Evolutionary conservation across 2,888 invertebrate species (phyloP).

Genomic region (Mythimna ferrago): DNA sequence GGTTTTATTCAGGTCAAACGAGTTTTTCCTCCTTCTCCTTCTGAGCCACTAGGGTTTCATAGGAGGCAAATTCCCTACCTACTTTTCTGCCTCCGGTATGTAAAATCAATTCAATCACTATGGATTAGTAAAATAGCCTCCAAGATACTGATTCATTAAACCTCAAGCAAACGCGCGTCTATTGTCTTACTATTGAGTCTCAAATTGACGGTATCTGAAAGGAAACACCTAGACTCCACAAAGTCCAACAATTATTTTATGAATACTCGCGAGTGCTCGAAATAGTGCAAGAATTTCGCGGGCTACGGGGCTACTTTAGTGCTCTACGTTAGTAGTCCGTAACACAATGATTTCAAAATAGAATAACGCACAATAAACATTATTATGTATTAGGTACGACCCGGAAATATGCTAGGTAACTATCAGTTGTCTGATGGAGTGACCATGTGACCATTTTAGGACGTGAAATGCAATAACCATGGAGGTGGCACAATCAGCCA

Average conservation of each 20-base stretch:
- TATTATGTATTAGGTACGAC: conserved; percentile 9
- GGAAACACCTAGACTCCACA: background rate
- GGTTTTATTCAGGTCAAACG: too few species aligned
- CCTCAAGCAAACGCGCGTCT: too few species aligned
- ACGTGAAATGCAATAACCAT: conserved; percentile 39
- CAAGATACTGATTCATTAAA: too few species aligned
- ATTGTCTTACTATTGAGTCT: too few species aligned
- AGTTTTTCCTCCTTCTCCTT: too few species aligned
- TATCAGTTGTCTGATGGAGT: conserved; percentile 8
- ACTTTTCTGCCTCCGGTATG: too few species aligned
- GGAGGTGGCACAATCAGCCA: conserved; percentile 15
- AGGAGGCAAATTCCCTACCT: too few species aligned
- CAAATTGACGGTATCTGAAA: too few species aligned
- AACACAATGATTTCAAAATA: conserved; percentile 27
- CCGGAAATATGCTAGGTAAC: conserved; percentile 27
- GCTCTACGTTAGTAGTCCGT: background rate
- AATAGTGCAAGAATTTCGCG: background rate
- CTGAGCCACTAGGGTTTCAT: too few species aligned
- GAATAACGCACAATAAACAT: conserved; percentile 19
- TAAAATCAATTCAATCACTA: background rate
- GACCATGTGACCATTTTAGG: conserved; percentile 32
- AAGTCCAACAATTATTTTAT: background rate
- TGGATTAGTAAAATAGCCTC: too few species aligned
- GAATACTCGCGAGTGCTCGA: background rate
- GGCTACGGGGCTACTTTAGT: background rate